A percentile compares a stretch with the other conserved stretches of the same genome.
Evolutionary conservation across 2,113 vertebrate genomes (phyloP).

Genomic region (sheep (Ovis aries)): ARS-UI_Ramb_v3.0 NC_056072.1:40000001-40000500

Average conservation of each 20-base stretch:
- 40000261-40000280: not conserved
- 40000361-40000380: not conserved
- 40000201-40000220: not conserved
- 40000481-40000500: not conserved
- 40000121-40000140: not conserved
- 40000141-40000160: not conserved
- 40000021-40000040: not conserved
- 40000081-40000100: slow-evolving; percentile 11
- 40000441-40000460: not conserved
- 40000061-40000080: slow-evolving; percentile 16
- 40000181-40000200: not conserved
- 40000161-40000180: not conserved
- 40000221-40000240: not conserved
- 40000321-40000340: not conserved
- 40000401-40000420: not conserved
- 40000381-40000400: not conserved
- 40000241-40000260: not conserved
- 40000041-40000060: slow-evolving; percentile 11
- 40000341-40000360: not conserved
- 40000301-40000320: not conserved
- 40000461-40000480: not conserved
- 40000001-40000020: slow-evolving; percentile 13
- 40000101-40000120: not conserved
- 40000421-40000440: not conserved
- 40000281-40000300: not conserved